A percentile compares a stretch with the other conserved stretches of the same genome.
These are phyloP conservation scores for Luperina nickerlii DNA, from an alignment of 2,888 invertebrate species.

Conservation along the genomic window DNA sequence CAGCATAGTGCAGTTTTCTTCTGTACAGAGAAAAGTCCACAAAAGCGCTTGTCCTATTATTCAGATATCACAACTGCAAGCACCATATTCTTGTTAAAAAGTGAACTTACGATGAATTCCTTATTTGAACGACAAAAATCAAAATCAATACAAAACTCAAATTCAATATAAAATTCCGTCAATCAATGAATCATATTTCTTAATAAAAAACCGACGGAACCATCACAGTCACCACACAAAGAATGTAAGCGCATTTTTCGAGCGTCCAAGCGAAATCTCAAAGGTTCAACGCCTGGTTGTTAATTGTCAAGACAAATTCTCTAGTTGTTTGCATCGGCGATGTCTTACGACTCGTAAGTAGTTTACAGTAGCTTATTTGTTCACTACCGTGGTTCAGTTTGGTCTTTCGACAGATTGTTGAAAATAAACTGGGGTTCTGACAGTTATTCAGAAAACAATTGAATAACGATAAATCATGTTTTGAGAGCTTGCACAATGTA, in stretches of 20 bases:
- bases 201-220: conserved; percentile 44
- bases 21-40: neutral
- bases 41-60: neutral
- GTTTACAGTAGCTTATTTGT: conserved; percentile 79
- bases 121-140: neutral
- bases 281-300: conserved; percentile 71
- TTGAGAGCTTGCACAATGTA: no score
- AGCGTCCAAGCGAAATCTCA: conserved; percentile 71
- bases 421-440: neutral
- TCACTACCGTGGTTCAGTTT: conserved; percentile 40
- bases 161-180: neutral
- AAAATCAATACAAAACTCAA: neutral
- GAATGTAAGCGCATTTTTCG: conserved; percentile 62
- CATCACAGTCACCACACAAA: conserved; percentile 43
- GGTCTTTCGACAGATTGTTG: conserved; percentile 41
- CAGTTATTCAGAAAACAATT: conserved; percentile 16
- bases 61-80: neutral
- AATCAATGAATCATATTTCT: conserved; percentile 10
- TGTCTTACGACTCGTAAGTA: conserved; percentile 77
- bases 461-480: neutral
- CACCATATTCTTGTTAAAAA: neutral
- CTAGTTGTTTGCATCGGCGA: conserved; percentile 73
- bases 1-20: neutral
- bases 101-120: neutral
- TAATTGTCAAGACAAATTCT: conserved; percentile 81